Percentiles rank a stretch among this genome's conserved stretches.
phyloP scores from a whole-genome alignment of 1,140 invertebrate species.

The Cepaea nemoralis region DNA sequence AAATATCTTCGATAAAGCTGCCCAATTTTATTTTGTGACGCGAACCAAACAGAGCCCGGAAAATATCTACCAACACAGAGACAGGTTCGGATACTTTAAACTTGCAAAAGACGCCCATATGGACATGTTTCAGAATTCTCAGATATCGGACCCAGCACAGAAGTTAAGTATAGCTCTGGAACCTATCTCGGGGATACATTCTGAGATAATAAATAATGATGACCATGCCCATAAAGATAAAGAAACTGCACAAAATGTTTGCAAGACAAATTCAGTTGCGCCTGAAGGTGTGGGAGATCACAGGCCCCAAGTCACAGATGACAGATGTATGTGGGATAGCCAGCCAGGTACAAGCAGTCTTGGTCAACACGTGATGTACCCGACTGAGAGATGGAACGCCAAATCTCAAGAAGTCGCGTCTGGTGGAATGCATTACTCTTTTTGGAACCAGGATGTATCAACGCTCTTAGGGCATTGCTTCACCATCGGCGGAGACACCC shows the following conservation, averaged over 20 bases:
- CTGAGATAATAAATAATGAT: background rate
- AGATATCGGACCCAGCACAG: background rate
- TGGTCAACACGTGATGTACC: too few species aligned
- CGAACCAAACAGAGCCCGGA: background rate
- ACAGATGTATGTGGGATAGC: too few species aligned
- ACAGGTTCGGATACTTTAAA: background rate
- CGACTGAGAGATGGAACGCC: too few species aligned
- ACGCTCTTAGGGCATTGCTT: background rate
- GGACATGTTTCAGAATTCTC: background rate
- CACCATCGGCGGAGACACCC: background rate
- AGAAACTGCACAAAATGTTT: too few species aligned
- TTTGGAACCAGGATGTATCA: background rate
- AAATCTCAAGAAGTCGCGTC: too few species aligned
- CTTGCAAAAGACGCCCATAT: background rate
- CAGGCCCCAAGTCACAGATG: background rate
- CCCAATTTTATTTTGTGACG: conserved; percentile 6
- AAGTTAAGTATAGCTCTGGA: background rate
- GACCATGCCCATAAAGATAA: too few species aligned
- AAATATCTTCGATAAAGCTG: background rate
- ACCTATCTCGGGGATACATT: background rate
- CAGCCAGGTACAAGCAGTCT: too few species aligned
- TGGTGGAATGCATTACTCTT: background rate
- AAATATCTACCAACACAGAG: background rate
- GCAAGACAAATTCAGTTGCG: too few species aligned
- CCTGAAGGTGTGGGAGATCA: background rate